phyloP scores from a whole-genome alignment of 1,140 invertebrate genomes.

The Colletes gigas region DNA sequence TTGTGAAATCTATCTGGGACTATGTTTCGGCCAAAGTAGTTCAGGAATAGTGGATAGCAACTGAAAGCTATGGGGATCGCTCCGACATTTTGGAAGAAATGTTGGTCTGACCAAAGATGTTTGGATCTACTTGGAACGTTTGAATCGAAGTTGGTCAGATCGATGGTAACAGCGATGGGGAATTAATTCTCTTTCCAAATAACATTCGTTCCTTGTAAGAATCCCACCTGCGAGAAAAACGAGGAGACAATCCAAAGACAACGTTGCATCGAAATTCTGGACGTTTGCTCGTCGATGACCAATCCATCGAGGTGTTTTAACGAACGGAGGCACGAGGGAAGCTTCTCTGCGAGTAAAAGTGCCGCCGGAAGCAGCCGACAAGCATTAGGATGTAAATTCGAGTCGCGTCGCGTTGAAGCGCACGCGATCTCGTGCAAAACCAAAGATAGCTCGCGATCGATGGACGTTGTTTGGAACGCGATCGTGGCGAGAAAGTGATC shows the following conservation, averaged over 20 bases:
- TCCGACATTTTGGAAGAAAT: too few relatives aligned
- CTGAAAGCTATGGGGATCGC: too few relatives aligned
- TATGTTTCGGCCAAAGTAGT: too few relatives aligned
- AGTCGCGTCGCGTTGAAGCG: not conserved
- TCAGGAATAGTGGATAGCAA: too few relatives aligned
- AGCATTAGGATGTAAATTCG: not conserved
- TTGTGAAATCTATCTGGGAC: too few relatives aligned
- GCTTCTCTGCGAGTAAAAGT: not conserved
- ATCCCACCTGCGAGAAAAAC: too few relatives aligned
- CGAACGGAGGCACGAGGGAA: not conserved
- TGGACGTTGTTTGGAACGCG: not conserved
- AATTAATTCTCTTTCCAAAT: not conserved
- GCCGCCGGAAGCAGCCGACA: not conserved
- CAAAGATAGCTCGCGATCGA: slow-evolving; percentile 37
- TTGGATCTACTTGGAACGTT: too few relatives aligned
- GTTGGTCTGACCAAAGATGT: too few relatives aligned
- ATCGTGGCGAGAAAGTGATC: slow-evolving; percentile 16
- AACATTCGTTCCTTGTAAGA: too few relatives aligned
- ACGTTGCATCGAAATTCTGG: not conserved
- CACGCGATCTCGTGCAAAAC: slow-evolving; percentile 20
- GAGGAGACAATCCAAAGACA: not conserved
- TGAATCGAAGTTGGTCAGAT: too few relatives aligned
- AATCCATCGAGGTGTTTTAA: not conserved
- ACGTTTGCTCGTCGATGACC: not conserved
- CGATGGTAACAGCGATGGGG: too few relatives aligned